Percentiles rank a stretch among this genome's conserved stretches.
Conservation (phyloP, 2,797 vertebrate genomes). For the Taenioides sp. region DNA sequence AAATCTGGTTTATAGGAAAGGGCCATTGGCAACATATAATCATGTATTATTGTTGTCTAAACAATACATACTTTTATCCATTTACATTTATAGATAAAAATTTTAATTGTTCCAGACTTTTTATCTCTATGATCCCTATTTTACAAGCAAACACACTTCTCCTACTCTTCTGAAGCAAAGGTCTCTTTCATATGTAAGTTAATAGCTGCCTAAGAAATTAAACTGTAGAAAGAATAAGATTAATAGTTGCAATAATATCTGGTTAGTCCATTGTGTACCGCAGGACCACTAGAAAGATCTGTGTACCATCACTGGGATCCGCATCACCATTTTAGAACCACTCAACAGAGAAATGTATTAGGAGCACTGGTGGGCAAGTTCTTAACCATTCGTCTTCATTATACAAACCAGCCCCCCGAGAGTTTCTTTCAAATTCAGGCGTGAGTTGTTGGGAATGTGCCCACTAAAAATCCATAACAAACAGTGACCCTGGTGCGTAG, state of each 20-base stretch:
- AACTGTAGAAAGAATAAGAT: background rate
- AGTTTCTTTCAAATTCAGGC: conserved; percentile 25
- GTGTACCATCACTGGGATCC: background rate
- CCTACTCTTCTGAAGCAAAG: background rate
- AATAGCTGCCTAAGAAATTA: background rate
- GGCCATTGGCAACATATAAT: background rate
- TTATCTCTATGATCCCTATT: background rate
- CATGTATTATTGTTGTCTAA: background rate
- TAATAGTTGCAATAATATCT: background rate
- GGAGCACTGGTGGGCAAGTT: conserved; percentile 51
- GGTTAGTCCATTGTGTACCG: background rate
- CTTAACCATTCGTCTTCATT: conserved; percentile 71
- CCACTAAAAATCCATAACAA: conserved; percentile 14
- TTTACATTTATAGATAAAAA: background rate
- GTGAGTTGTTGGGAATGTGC: conserved; percentile 36
- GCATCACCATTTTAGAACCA: background rate
- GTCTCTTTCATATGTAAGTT: background rate
- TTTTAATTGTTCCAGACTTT: background rate
- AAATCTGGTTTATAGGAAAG: background rate
- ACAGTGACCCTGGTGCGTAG: conserved; percentile 49
- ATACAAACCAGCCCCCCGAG: conserved; percentile 29
- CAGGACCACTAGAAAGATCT: background rate
- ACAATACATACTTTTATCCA: background rate
- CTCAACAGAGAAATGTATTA: background rate
- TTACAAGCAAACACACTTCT: background rate